phyloP scores from a whole-genome alignment of 2,113 vertebrate genomes.

The Ptilonorhynchus violaceus region DNA sequence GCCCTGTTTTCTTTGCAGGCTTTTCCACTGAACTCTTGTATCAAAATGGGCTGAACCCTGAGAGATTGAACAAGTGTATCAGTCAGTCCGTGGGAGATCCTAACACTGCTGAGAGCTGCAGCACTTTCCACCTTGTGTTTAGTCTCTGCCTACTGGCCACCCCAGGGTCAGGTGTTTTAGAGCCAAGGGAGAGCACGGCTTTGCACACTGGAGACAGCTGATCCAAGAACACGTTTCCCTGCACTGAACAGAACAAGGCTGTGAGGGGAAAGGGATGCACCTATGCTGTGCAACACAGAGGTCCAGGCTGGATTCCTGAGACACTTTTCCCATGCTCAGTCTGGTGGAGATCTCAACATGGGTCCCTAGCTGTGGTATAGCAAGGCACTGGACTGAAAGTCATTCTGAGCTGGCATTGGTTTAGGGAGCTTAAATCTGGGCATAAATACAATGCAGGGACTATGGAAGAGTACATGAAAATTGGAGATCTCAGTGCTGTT shows the following conservation, averaged over 20 bases:
- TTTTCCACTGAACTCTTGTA: not conserved
- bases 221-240: not conserved
- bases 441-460: not conserved
- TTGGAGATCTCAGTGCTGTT: not conserved
- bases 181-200: not conserved
- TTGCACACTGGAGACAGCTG: not conserved
- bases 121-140: not conserved
- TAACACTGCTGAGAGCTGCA: not conserved
- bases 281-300: fast-evolving
- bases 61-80: not conserved
- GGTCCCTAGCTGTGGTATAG: not conserved
- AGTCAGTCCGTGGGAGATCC: not conserved
- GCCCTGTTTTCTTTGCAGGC: not conserved
- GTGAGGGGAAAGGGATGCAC: not conserved
- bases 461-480: not conserved
- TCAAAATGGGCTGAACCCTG: not conserved
- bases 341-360: not conserved
- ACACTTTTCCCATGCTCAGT: not conserved
- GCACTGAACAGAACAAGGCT: not conserved
- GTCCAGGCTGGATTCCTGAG: not conserved
- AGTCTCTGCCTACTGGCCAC: not conserved
- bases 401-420: not conserved
- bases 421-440: not conserved
- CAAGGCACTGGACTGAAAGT: not conserved
- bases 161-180: not conserved